These are phyloP conservation scores for Psilopogon haemacephalus DNA, from an alignment of 2,113 vertebrate species.

Conservation along the genomic window DNA sequence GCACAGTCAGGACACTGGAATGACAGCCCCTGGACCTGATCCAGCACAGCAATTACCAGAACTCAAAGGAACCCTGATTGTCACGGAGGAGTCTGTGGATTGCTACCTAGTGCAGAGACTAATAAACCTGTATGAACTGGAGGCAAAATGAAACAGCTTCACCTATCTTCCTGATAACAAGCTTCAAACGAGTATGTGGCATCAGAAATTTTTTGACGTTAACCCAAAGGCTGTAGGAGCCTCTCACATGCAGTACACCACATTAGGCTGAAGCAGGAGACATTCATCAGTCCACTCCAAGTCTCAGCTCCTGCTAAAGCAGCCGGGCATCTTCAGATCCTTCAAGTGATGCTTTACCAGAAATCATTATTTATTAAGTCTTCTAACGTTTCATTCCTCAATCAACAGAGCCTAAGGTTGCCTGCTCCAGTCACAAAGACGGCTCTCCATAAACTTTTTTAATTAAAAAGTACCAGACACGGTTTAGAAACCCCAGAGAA, in stretches of 20 bases:
- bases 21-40: background rate
- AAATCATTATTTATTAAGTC: conserved; percentile 50
- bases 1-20: background rate
- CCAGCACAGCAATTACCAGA: background rate
- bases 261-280: background rate
- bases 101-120: background rate
- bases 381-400: conserved; percentile 51
- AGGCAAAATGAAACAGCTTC: background rate
- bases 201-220: background rate
- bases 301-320: background rate
- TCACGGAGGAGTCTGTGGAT: background rate
- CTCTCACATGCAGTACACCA: background rate
- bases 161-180: background rate
- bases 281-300: background rate
- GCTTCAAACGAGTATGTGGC: background rate
- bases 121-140: background rate
- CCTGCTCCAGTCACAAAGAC: conserved; percentile 64
- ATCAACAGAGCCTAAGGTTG: conserved; percentile 37
- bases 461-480: conserved; percentile 74
- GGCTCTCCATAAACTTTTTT: conserved; percentile 65
- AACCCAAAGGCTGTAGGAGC: background rate
- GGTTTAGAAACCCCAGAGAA: conserved; percentile 69
- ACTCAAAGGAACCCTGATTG: background rate
- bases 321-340: background rate
- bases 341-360: background rate